Evolutionary conservation across 2,113 vertebrate species (phyloP).

Genomic region (Pollachius pollachius): DNA sequence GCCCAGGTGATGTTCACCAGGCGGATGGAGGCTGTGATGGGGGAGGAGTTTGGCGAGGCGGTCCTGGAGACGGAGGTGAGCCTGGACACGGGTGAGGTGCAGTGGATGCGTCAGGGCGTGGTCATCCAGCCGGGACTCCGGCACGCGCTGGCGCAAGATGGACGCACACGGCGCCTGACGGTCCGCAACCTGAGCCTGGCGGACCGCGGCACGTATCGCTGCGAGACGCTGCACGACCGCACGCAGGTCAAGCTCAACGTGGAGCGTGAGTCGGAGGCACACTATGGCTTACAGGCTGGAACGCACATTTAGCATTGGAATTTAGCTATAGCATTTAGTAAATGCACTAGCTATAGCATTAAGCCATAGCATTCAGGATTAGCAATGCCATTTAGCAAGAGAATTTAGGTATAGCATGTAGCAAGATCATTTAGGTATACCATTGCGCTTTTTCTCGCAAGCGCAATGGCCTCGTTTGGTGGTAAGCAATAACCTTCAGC

Average conservation of each 20-base stretch:
- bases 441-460: too few species aligned
- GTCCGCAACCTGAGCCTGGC: slow-evolving; percentile 74
- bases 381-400: too few species aligned
- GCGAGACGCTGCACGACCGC: slow-evolving; percentile 88
- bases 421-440: too few species aligned
- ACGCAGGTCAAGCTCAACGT: slow-evolving; percentile 88
- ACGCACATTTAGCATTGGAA: too few species aligned
- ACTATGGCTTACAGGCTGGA: too few species aligned
- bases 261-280: slow-evolving; percentile 78
- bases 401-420: neutral
- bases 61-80: slow-evolving; percentile 86
- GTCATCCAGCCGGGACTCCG: slow-evolving; percentile 81
- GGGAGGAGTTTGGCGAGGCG: slow-evolving; percentile 81
- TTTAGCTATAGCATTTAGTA: too few species aligned
- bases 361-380: too few species aligned
- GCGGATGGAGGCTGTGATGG: slow-evolving; percentile 77
- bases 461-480: too few species aligned
- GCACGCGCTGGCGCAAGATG: slow-evolving; percentile 70
- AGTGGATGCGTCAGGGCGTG: slow-evolving; percentile 87
- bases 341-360: too few species aligned
- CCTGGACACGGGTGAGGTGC: slow-evolving; percentile 78
- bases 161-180: slow-evolving; percentile 73
- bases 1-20: slow-evolving; percentile 83
- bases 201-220: slow-evolving; percentile 88
- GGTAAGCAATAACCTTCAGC: too few species aligned